Evolutionary conservation across 2,113 vertebrate genomes (phyloP).

Genomic region (Rhinopomastus cyanomelas): DNA sequence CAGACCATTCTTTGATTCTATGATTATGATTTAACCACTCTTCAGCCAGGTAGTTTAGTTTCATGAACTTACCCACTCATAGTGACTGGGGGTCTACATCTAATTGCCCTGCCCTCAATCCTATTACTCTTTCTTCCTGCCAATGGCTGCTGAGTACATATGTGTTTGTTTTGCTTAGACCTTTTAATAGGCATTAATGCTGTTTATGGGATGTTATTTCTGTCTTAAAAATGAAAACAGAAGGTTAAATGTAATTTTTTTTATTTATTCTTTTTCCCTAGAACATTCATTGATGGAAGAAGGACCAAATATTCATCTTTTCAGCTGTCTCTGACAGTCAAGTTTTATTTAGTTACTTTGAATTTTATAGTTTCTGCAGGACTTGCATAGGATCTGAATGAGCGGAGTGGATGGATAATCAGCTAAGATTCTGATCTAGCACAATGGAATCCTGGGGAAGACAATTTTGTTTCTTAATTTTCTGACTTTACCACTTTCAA

Average conservation of each 20-base stretch:
- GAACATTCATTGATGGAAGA: background rate
- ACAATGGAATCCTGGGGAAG: background rate
- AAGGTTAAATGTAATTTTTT: background rate
- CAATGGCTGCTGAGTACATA: background rate
- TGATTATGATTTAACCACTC: background rate
- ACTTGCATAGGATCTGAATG: fast-evolving
- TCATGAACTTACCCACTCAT: background rate
- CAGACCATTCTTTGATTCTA: no score
- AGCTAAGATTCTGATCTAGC: background rate
- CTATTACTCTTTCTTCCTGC: background rate
- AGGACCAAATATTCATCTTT: background rate
- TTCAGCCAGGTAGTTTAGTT: background rate
- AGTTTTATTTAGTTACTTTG: background rate
- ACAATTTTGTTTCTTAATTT: background rate
- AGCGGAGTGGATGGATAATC: background rate
- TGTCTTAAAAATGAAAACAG: background rate
- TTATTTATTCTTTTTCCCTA: background rate
- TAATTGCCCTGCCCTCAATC: background rate
- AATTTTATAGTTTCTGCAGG: background rate
- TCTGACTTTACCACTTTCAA: background rate
- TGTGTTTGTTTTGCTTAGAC: background rate
- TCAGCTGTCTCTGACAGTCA: background rate
- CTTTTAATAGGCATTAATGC: background rate
- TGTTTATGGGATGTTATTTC: background rate
- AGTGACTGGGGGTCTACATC: background rate